Conservation (phyloP, 64 coral and sea anemone genomes). For the Pocillopora damicornis region DNA sequence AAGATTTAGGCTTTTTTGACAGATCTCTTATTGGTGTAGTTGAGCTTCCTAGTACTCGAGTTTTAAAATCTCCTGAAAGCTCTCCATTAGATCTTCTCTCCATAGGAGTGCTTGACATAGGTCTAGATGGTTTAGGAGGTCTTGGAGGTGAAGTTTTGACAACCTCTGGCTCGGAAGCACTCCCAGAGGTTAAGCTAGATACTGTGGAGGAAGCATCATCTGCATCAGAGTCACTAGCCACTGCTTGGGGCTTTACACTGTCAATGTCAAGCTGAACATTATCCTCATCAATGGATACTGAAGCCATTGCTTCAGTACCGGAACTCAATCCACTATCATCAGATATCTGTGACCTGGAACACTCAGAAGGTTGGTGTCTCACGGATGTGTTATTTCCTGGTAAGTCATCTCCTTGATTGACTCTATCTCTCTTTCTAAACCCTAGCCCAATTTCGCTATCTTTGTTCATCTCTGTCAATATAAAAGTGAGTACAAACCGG, state of each 20-base stretch:
- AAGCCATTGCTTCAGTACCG: not conserved
- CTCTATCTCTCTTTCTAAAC: not conserved
- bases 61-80: conserved; percentile 34
- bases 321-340: not conserved
- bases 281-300: not conserved
- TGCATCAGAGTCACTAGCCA: conserved; percentile 8
- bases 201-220: conserved; percentile 2
- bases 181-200: conserved; percentile 12
- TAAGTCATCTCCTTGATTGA: not conserved
- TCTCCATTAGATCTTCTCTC: not conserved
- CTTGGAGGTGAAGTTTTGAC: not conserved
- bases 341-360: no score
- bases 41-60: conserved; percentile 29
- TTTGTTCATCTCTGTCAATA: conserved; percentile 24
- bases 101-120: not conserved
- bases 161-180: not conserved
- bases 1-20: conserved; percentile 22
- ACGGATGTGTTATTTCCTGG: not conserved
- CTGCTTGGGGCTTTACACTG: not conserved
- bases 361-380: not conserved
- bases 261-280: not conserved
- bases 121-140: conserved; percentile 11
- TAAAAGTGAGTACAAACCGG: not conserved
- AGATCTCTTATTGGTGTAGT: not conserved
- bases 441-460: not conserved